Base-by-base conservation (phyloP, 2,888 invertebrate genomes). In the Plemyria rubiginata region DNA sequence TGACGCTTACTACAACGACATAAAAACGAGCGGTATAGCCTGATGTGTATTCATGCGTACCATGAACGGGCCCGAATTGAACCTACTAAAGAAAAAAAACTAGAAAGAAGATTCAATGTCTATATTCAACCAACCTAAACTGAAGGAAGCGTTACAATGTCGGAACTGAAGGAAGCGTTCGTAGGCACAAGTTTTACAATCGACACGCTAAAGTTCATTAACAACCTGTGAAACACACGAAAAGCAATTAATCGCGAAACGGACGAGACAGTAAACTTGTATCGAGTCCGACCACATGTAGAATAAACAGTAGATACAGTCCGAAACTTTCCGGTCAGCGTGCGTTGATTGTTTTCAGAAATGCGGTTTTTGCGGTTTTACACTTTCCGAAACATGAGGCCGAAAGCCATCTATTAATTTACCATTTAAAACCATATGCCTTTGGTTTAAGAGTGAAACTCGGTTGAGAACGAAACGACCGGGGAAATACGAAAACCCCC, bases 321-420 rank as follows among this genome's bases (percentile, higher is more conserved):
- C 76, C 74, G 70, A 79, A 70, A 74, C 71, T 74, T 71, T 75
- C 73, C 75, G 78, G 69, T 73, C 70, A 66, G 59, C 73, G 67
- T 74, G 67, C 70, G 77, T 79, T 84, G 81, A 87, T 88, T 90
- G 87, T 87, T 85, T 85, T 79, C 82, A 75, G 70, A 82, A 84
- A 78, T 68, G 74, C 70, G 79, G 84, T 83, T 75, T 76, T 78
- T 84, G 87, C 73, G 81, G 82, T 78, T 43, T n/a, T 40, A 73
- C 74, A 70, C 70, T 75, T 70, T 67, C 71, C 70, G 55, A 75
- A 79, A 75, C 40, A 12, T 22, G 11, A 50, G 15, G 22, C 13
- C 29, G 8, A 12, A 28, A 5, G 11, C 15, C 12, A 40, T 1
- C 16, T 28, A 28, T 16, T 8, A 9, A n/a, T n/a, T n/a, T n/a